These are phyloP conservation scores for Polyergus mexicanus DNA, from an alignment of 1,140 invertebrate genomes.

Conservation along the genomic window DNA sequence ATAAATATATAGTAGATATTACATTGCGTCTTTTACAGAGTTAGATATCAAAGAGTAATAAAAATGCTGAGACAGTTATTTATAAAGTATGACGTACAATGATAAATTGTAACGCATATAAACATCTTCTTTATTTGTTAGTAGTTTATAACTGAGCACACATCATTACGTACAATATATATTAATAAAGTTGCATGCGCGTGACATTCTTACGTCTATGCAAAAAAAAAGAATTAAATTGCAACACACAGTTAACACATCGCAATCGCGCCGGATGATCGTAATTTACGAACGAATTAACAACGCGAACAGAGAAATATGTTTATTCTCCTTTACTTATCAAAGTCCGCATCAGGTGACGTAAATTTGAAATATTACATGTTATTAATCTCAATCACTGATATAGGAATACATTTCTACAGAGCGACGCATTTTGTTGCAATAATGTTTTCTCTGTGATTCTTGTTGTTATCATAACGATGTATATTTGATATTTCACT, in stretches of 20 bases:
- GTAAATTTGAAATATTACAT: constrained; percentile 30
- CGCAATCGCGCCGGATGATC: constrained; percentile 3
- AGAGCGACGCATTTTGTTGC: neutral
- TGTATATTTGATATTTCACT: constrained; percentile 18
- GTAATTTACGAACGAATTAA: constrained; percentile 1
- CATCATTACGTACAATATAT: neutral
- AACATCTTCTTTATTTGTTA: neutral
- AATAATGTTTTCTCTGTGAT: constrained; percentile 28
- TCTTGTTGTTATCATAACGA: neutral
- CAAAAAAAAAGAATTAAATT: neutral
- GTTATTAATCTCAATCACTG: neutral
- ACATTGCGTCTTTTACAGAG: neutral
- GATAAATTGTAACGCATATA: constrained; percentile 10
- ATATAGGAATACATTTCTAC: neutral
- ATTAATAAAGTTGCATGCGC: neutral
- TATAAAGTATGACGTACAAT: neutral
- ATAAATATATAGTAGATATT: neutral
- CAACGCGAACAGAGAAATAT: neutral
- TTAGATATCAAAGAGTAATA: neutral
- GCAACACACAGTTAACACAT: neutral
- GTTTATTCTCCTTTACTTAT: constrained; percentile 14
- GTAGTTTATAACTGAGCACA: neutral
- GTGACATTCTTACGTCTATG: neutral
- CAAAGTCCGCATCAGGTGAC: neutral
- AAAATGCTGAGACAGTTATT: neutral